phyloP scores from a whole-genome alignment of 2,888 invertebrate genomes.

The Balanococcus diminutus region DNA sequence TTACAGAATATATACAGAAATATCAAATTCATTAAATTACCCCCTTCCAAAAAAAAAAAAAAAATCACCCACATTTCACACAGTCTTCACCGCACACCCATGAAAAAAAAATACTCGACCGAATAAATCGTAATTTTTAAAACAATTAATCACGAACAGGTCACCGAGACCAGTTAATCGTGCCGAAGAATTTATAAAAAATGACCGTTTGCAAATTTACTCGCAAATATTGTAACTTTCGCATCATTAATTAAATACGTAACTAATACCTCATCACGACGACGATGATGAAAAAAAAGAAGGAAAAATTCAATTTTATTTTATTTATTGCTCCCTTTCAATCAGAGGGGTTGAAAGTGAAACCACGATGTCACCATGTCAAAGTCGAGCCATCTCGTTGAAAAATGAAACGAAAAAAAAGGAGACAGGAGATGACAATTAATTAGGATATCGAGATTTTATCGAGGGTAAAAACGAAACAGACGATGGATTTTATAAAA shows the following conservation, averaged over 20 bases:
- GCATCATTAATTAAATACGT: slow-evolving; percentile 34
- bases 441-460: slow-evolving; percentile 25
- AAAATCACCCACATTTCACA: not conserved
- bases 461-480: not conserved
- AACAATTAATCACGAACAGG: not conserved
- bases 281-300: not conserved
- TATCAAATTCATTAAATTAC: no score
- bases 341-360: not conserved
- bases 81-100: not conserved
- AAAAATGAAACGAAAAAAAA: slow-evolving; percentile 12
- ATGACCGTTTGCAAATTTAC: slow-evolving; percentile 20
- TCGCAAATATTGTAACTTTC: slow-evolving; percentile 23
- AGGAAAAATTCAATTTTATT: slow-evolving; percentile 29
- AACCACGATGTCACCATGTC: slow-evolving; percentile 32
- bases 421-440: not conserved
- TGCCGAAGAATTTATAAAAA: not conserved
- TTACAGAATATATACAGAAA: no score
- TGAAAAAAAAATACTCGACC: not conserved
- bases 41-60: no score
- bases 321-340: not conserved
- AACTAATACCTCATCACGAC: slow-evolving; percentile 4
- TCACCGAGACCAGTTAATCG: not conserved
- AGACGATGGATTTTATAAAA: no score
- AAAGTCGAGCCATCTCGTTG: slow-evolving; percentile 10
- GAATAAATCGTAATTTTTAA: not conserved